Percentiles rank a stretch among this genome's conserved stretches.
Conservation (phyloP, 2,797 vertebrate species). For the Sebastes itinus region DNA sequence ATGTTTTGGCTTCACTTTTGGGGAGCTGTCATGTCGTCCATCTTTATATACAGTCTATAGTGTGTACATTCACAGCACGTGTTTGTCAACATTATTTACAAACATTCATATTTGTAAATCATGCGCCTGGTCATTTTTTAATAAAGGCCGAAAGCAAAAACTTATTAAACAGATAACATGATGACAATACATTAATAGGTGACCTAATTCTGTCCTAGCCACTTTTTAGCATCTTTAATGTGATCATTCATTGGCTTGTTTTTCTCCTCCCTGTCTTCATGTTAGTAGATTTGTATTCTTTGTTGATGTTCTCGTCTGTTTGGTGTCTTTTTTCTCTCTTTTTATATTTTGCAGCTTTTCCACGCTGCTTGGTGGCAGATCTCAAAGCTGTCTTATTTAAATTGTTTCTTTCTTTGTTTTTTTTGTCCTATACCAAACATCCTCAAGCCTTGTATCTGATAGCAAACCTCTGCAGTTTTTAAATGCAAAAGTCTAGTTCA, state of each 20-base stretch:
- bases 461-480: not conserved
- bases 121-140: not conserved
- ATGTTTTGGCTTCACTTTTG: too few relatives aligned
- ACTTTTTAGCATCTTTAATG: not conserved
- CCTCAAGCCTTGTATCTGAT: not conserved
- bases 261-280: not conserved
- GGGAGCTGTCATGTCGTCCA: too few relatives aligned
- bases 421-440: not conserved
- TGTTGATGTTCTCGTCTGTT: not conserved
- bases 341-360: not conserved
- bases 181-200: not conserved
- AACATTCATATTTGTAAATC: not conserved
- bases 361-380: not conserved
- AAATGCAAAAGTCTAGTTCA: not conserved
- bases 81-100: not conserved
- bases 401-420: not conserved
- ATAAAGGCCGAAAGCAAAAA: not conserved
- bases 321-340: not conserved
- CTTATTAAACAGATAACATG: not conserved
- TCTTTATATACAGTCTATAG: too few relatives aligned
- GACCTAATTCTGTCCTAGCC: not conserved
- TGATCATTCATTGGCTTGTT: not conserved
- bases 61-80: not conserved
- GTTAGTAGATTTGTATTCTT: too few relatives aligned
- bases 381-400: not conserved